phyloP scores from a whole-genome alignment of 2,797 vertebrate species.

The Anguilla anguilla region DNA sequence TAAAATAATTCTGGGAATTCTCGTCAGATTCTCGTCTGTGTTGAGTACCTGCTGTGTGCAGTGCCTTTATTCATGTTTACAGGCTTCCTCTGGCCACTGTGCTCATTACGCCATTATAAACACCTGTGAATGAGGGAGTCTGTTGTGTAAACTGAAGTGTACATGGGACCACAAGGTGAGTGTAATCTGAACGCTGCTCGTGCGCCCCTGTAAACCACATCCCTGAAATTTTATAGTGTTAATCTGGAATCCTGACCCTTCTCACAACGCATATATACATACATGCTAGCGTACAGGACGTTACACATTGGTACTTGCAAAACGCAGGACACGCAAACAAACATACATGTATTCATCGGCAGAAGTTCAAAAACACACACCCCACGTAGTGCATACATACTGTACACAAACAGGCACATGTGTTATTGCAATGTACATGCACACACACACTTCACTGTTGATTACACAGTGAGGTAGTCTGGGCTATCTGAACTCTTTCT shows the following conservation, averaged over 20 bases:
- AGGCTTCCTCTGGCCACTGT: background rate
- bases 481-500: background rate
- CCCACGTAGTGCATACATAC: background rate
- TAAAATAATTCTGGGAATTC: background rate
- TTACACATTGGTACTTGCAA: background rate
- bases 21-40: background rate
- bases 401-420: background rate
- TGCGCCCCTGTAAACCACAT: background rate
- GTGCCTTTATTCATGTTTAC: background rate
- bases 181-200: background rate
- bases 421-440: background rate
- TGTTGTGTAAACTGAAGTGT: constrained; percentile 1
- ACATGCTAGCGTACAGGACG: background rate
- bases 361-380: background rate
- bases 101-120: background rate
- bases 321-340: background rate
- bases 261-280: background rate
- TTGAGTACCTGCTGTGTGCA: background rate
- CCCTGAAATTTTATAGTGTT: background rate
- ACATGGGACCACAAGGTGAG: background rate
- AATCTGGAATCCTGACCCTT: background rate
- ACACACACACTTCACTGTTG: background rate
- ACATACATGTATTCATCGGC: background rate
- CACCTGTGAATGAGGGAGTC: background rate
- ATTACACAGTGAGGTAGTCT: background rate